Conservation (phyloP, 2,888 invertebrate species). For the Idaea straminata region DNA sequence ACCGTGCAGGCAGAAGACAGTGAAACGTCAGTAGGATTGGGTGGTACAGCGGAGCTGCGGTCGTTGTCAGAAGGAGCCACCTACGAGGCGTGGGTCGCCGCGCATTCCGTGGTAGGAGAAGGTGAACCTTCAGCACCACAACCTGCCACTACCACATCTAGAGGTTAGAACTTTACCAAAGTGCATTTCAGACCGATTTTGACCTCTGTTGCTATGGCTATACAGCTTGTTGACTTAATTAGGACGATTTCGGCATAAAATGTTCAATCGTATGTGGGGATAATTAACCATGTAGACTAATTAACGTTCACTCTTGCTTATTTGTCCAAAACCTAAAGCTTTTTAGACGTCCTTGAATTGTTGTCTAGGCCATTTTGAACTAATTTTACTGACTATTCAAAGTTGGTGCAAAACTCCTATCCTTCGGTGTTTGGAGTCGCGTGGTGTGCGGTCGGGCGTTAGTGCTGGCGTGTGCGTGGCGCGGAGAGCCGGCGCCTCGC, state of each 20-base stretch:
- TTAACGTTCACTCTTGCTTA: too few species aligned
- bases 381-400: not conserved
- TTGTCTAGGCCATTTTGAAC: not conserved
- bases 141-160: slow-evolving; percentile 86
- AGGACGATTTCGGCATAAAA: too few species aligned
- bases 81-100: slow-evolving; percentile 93
- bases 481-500: slow-evolving; percentile 88
- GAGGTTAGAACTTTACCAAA: slow-evolving; percentile 69
- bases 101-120: slow-evolving; percentile 90
- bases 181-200: too few species aligned
- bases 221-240: too few species aligned
- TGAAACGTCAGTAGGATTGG: slow-evolving; percentile 63
- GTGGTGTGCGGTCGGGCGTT: slow-evolving; percentile 85
- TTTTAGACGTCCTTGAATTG: not conserved
- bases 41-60: slow-evolving; percentile 82
- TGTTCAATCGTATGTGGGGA: too few species aligned
- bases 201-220: too few species aligned
- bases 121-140: slow-evolving; percentile 88
- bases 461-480: slow-evolving; percentile 85
- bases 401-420: slow-evolving; percentile 87
- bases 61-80: slow-evolving; percentile 86
- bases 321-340: too few species aligned
- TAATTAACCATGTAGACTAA: too few species aligned
- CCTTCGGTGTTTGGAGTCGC: slow-evolving; percentile 87
- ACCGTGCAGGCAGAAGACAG: slow-evolving; percentile 67